Base-by-base conservation (phyloP, 2,888 invertebrate species). In the Meteorus cinctellus region DNA sequence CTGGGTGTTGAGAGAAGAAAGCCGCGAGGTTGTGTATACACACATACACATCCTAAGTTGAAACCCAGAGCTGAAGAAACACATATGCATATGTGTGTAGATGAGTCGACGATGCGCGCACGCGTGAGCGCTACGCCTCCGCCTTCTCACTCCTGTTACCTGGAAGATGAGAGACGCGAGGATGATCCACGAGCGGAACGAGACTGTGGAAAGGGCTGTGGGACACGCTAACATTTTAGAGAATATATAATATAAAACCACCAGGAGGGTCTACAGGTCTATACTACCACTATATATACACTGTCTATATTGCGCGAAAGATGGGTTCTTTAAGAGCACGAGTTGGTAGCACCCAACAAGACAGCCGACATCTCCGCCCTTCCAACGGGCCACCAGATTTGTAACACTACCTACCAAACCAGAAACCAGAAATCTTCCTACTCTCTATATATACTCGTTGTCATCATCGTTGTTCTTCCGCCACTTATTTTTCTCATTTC, bases 311-410 rank as follows among this genome's bases (percentile, higher is more conserved):
- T 19, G 76, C 76, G 68, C 72, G 74, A 79, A 79, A 82, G 84
- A 85, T 84, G 81, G 85, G 85, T 84, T 86, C 85, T 84, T 87
- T 84, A 55, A 86, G 83, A 85, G 84, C 77, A 77, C 84, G 82
- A 84, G 84, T 83, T 85, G 86, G 87, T 87, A 87, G 87, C 87
- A 83, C 65, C 83, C 78, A 81, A 86, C 87, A 87, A 86, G 87
- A 87, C 87, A 86, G 86, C 84, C 86, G 84, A 87, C 87, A 87
- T 85, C 84, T 81, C 84, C 84, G 86, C 85, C 86, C 84, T 84
- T 84, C 77, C 73, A 75, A 51, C 62, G 65, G 55, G 76, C 55
- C 67, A 75, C 76, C 74, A 75, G 80, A 81, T 81, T 80, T 80
- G 81, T 81, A 81, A 81, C 78, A 80, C 76, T 79, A 80, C 75